Conservation (phyloP, 2,113 vertebrate species). For the Ceuthmochares aereus region DNA sequence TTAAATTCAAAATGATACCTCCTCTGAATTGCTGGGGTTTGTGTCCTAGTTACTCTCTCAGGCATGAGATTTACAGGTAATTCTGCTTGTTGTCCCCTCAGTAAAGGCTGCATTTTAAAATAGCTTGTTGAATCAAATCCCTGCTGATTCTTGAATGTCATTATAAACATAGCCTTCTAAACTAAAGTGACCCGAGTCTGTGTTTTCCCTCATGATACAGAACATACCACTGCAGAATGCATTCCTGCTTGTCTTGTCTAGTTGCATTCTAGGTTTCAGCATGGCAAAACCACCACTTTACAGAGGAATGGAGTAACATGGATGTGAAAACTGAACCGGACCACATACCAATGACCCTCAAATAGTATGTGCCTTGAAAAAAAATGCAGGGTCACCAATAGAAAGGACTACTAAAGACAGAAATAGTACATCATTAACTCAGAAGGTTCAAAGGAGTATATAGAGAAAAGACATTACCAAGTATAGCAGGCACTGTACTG, state of each 20-base stretch:
- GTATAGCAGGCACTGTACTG: background rate
- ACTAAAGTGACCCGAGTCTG: background rate
- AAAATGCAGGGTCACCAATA: background rate
- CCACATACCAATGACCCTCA: background rate
- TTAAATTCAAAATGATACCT: background rate
- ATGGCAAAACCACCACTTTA: background rate
- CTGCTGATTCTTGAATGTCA: background rate
- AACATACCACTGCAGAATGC: background rate
- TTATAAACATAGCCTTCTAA: background rate
- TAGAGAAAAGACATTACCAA: background rate
- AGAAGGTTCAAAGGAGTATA: background rate
- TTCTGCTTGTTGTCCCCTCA: background rate
- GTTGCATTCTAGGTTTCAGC: conserved; percentile 1
- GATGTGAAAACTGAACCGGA: background rate
- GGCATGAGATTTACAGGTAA: background rate
- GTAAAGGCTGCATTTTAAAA: background rate
- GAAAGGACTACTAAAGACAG: background rate
- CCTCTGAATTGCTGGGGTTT: background rate
- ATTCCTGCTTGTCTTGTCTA: background rate
- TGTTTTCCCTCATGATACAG: background rate
- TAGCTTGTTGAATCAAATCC: background rate
- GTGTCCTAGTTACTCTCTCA: background rate
- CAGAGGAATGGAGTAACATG: background rate
- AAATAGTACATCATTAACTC: background rate
- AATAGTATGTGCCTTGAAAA: background rate